These are phyloP conservation scores for Lordiphosa stackelbergi DNA, from an alignment of 1,140 invertebrate genomes.

Conservation along the genomic window DNA sequence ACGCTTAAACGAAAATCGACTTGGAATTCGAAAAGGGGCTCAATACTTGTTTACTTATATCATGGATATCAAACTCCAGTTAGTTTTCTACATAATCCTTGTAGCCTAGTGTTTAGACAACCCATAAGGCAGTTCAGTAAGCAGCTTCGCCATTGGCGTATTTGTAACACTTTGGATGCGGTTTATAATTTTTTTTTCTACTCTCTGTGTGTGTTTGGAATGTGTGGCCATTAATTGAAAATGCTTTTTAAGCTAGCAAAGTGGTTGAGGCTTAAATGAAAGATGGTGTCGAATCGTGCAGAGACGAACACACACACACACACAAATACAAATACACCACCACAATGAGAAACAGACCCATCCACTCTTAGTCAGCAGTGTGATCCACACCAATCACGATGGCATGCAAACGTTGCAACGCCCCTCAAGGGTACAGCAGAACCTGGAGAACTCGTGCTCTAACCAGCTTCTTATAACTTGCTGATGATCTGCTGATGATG, in stretches of 20 bases:
- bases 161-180: conserved; percentile 38
- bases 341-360: conserved; percentile 2
- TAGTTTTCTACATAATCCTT: not conserved
- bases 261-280: conserved; percentile 58
- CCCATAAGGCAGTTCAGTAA: not conserved
- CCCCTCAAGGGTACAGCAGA: conserved; percentile 41
- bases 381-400: conserved; percentile 65
- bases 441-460: conserved; percentile 44
- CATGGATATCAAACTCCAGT: too few species aligned
- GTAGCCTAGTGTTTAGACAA: conserved; percentile 14
- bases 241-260: conserved; percentile 50
- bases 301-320: conserved; percentile 19
- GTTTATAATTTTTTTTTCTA: not conserved
- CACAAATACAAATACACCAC: conserved; percentile 9
- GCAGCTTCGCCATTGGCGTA: conserved; percentile 55
- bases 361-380: conserved; percentile 12
- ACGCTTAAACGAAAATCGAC: too few species aligned
- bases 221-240: conserved; percentile 75
- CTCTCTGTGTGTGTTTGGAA: conserved; percentile 29
- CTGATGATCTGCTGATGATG: conserved; percentile 43
- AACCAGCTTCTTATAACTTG: conserved; percentile 20
- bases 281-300: conserved; percentile 72
- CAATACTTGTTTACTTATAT: too few species aligned
- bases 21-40: too few species aligned
- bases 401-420: conserved; percentile 65